Conservation (phyloP, 2,113 vertebrate species). For the Balaenoptera acutorostrata region DNA sequence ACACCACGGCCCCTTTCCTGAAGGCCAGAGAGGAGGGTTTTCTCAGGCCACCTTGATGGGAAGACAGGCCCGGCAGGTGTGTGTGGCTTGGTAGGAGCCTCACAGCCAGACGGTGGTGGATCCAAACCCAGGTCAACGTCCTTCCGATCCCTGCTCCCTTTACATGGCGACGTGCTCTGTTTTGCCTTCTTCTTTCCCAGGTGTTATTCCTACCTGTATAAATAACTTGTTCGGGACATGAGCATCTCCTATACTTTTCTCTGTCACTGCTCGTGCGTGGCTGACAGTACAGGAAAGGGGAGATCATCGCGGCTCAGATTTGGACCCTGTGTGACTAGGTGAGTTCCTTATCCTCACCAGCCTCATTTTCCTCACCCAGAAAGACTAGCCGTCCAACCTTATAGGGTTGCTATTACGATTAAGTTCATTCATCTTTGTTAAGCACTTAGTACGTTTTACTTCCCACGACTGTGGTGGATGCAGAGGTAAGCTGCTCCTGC, state of each 20-base stretch:
- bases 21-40: neutral
- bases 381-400: neutral
- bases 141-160: neutral
- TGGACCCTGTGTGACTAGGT: fast-evolving
- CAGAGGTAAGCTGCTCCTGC: neutral
- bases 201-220: neutral
- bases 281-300: neutral
- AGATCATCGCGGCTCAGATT: neutral
- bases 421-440: neutral
- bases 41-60: neutral
- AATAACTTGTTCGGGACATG: neutral
- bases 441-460: neutral
- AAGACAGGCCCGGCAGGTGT: neutral
- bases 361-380: neutral
- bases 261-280: neutral
- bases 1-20: neutral
- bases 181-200: neutral
- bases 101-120: neutral
- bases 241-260: neutral
- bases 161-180: neutral
- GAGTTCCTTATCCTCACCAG: fast-evolving
- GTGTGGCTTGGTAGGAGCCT: neutral
- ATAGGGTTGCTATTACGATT: neutral
- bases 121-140: neutral
- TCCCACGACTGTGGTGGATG: neutral